phyloP scores from a whole-genome alignment of 37 sponge, comb jelly and placozoan species.

The Spongia lamella region DNA sequence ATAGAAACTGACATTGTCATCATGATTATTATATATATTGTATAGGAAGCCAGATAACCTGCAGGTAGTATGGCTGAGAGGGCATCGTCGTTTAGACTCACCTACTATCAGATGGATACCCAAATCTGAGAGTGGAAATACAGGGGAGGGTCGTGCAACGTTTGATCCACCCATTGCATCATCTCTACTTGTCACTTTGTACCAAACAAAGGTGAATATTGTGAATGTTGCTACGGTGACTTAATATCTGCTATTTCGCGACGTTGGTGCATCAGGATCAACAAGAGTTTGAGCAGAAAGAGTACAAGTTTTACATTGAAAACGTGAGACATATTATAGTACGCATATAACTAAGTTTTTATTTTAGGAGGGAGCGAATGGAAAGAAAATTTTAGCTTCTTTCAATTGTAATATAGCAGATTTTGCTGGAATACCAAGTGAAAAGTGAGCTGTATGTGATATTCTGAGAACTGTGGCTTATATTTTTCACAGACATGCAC shows the following conservation, averaged over 20 bases:
- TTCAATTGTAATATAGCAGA: conserved; percentile 68
- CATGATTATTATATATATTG: too few species aligned
- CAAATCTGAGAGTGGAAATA: conserved; percentile 61
- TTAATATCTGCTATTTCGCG: background rate
- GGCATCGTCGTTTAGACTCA: conserved; percentile 55
- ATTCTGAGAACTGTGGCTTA: background rate
- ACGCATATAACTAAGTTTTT: background rate
- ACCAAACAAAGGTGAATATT: conserved; percentile 33
- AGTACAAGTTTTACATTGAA: conserved; percentile 81
- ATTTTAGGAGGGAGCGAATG: conserved; percentile 60
- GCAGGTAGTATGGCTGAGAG: conserved; percentile 72
- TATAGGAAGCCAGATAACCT: conserved; percentile 71
- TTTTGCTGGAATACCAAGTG: conserved; percentile 58
- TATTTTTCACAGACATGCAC: conserved; percentile 37
- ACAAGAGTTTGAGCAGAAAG: conserved; percentile 71
- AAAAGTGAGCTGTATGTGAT: conserved; percentile 17
- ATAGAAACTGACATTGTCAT: too few species aligned
- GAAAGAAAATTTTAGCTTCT: conserved; percentile 76
- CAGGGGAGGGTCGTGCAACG: conserved; percentile 51
- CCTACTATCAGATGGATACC: conserved; percentile 46
- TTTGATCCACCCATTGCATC: conserved; percentile 60
- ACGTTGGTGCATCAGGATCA: too few species aligned
- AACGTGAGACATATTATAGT: conserved; percentile 43
- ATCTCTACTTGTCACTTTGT: conserved; percentile 70
- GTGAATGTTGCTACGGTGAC: background rate